Percentiles rank a stretch among this genome's conserved stretches.
Conservation (phyloP, 2,797 vertebrate genomes). For the Cuculus canorus region DNA sequence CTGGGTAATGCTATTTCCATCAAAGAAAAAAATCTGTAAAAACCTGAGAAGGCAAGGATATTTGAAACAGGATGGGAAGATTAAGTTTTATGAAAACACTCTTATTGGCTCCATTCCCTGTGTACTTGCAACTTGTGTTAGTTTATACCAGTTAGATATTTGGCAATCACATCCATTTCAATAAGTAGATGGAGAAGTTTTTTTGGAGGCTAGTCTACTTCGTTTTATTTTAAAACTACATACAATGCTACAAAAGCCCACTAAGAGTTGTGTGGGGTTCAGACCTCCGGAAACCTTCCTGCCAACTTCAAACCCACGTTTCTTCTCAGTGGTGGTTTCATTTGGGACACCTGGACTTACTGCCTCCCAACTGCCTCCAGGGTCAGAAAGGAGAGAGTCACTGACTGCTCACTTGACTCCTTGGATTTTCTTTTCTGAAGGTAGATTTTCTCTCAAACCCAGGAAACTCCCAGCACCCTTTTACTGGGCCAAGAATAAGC, state of each 20-base stretch:
- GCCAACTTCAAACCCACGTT: fast-evolving
- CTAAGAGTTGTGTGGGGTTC: fast-evolving
- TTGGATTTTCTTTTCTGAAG: neutral
- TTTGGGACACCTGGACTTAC: fast-evolving
- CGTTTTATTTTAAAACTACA: neutral
- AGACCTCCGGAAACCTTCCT: neutral
- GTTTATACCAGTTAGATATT: neutral
- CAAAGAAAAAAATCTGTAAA: constrained; percentile 2
- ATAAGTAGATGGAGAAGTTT: neutral
- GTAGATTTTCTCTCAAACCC: neutral
- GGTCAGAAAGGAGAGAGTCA: neutral
- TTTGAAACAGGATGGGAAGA: neutral
- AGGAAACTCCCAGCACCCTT: neutral
- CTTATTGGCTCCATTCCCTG: neutral
- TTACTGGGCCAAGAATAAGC: neutral
- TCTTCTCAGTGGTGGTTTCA: fast-evolving
- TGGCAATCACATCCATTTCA: neutral
- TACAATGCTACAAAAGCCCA: neutral
- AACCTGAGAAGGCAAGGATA: neutral
- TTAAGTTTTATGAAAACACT: neutral
- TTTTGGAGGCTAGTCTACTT: neutral
- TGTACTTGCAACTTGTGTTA: neutral
- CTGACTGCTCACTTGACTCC: neutral
- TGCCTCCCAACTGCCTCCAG: fast-evolving
- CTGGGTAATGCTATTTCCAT: constrained; percentile 1